A percentile compares a stretch with the other conserved stretches of the same genome.
Conservation (phyloP, 2,888 invertebrate genomes). For the Anoplius nigerrimus region DNA sequence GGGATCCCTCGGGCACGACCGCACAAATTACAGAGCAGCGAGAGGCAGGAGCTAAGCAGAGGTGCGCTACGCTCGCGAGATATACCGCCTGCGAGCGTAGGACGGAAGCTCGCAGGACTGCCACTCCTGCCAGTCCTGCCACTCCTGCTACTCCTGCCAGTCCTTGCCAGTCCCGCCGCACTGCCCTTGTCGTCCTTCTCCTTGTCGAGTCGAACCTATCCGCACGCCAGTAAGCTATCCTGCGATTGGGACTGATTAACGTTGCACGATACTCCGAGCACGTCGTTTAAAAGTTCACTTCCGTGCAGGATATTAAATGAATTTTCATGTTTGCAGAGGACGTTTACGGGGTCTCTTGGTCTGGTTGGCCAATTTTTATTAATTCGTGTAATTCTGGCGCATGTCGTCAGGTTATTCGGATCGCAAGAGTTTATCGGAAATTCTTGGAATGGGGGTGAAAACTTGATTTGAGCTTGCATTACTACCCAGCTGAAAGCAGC, state of each 20-base stretch:
- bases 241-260: neutral
- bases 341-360: too few relatives aligned
- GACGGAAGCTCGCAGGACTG: conserved; percentile 58
- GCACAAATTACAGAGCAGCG: conserved; percentile 69
- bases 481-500: too few relatives aligned
- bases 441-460: too few relatives aligned
- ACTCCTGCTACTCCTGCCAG: conserved; percentile 10
- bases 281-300: too few relatives aligned
- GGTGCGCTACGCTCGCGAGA: conserved; percentile 36
- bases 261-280: too few relatives aligned
- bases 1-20: conserved; percentile 65
- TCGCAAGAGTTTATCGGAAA: too few relatives aligned
- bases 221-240: neutral
- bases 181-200: conserved; percentile 12
- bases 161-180: conserved; percentile 17
- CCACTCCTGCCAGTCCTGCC: conserved; percentile 21
- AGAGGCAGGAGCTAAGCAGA: conserved; percentile 37
- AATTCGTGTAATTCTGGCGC: too few relatives aligned
- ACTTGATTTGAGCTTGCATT: too few relatives aligned
- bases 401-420: too few relatives aligned
- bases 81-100: conserved; percentile 47
- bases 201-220: neutral
- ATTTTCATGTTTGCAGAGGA: too few relatives aligned
- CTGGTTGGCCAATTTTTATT: too few relatives aligned
- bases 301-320: too few relatives aligned